Evolutionary conservation across 2,113 vertebrate genomes (phyloP), one percentile per base, ranked within the genome.

Genomic region (Syrrhaptes paradoxus): DNA sequence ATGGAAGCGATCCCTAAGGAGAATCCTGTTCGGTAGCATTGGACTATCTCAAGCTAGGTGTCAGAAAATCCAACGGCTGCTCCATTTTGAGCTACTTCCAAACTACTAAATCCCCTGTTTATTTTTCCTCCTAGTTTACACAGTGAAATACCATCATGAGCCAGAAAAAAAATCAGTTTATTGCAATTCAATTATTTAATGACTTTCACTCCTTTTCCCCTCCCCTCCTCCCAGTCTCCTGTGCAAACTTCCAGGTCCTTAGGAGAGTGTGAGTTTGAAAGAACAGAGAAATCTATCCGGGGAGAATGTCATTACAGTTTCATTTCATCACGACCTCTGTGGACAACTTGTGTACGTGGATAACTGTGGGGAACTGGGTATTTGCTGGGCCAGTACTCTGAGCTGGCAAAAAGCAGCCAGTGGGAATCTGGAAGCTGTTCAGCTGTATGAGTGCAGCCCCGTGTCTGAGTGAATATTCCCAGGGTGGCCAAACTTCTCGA

Each of bases 121-220:
- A 97, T 96, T 97, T 98, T 97, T 95, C 85, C 81, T 95, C 80
- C 90, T 73, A 85, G 92, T 96, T 97, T 97, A 96, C 91, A 96
- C 82, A 97, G 96, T 87, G 85, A 97, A 97, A 97, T 96, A 90
- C 52, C 94, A 96, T 87, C 79, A 81, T 22, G 87, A 96, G 92
- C 94, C 96, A 97, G 96, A 95, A 95, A 97, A 68, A 90, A 97
- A 96, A 97, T 95, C 96, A 71, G 92, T 96, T 96, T 95, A 93
- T 96, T 97, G 89, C 96, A 97, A 96, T 96, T 97, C 94, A 97
- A 96, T 98, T 98, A 97, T 97, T 97, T 95, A 93, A 97, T 73
- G 83, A 93, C 87, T 95, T 89, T 93, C 48, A 68, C 70, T 92
- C 82, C 51, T 94, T 90, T 86, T 38, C 54, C 48, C 20, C 38